Conservation (phyloP, 2,113 vertebrate species). For the Paracanthobrama guichenoti region DNA sequence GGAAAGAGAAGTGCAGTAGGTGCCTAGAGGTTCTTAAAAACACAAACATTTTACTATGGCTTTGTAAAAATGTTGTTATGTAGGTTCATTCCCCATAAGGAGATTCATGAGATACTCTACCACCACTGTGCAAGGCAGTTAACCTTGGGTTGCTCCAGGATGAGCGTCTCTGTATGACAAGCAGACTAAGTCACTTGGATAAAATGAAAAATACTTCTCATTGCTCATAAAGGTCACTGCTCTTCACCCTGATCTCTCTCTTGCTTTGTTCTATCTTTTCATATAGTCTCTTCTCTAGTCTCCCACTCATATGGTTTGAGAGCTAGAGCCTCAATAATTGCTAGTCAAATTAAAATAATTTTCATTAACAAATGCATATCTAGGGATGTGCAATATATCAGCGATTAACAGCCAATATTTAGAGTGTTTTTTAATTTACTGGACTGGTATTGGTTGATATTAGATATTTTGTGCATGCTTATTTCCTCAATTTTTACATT, state of each 20-base stretch:
- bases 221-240: conserved; percentile 4
- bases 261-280: background rate
- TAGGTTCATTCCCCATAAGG: background rate
- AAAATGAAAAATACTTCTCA: conserved; percentile 26
- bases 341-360: background rate
- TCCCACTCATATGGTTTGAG: background rate
- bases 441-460: too few relatives aligned
- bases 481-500: too few relatives aligned
- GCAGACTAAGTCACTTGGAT: conserved; percentile 1
- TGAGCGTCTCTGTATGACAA: background rate
- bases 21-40: background rate
- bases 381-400: background rate
- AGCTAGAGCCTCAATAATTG: background rate
- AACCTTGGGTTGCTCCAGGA: background rate
- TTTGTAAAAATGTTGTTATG: background rate
- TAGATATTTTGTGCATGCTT: too few relatives aligned
- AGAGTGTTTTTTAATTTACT: background rate
- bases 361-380: background rate
- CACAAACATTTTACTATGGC: background rate
- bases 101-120: background rate
- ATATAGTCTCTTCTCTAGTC: background rate
- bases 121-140: conserved; percentile 1
- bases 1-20: background rate
- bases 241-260: background rate
- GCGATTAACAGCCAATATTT: background rate